A percentile compares a stretch with the other conserved stretches of the same genome.
Conservation (phyloP, 2,888 invertebrate genomes). For the Galerucella pusilla region DNA sequence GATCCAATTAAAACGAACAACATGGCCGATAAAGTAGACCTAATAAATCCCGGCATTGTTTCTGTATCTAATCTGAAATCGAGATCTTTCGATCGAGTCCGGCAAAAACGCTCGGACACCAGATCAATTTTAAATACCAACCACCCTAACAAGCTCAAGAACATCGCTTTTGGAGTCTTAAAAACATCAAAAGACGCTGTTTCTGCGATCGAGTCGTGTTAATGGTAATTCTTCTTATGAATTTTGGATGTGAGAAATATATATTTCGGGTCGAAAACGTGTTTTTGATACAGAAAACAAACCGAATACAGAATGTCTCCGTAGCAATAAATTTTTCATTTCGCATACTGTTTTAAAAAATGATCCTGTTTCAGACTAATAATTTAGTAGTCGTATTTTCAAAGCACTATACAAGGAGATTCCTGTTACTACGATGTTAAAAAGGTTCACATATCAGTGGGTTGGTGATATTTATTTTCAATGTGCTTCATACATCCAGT, state of each 20-base stretch:
- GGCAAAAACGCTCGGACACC: slow-evolving; percentile 59
- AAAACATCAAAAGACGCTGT: slow-evolving; percentile 47
- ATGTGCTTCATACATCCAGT: too few species aligned
- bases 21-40: slow-evolving; percentile 60
- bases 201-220: slow-evolving; percentile 49
- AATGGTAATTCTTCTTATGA: slow-evolving; percentile 52
- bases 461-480: background rate
- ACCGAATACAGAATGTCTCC: slow-evolving; percentile 14
- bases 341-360: slow-evolving; percentile 1
- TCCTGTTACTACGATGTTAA: too few species aligned
- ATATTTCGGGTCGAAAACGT: slow-evolving; percentile 29
- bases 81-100: slow-evolving; percentile 60
- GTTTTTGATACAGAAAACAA: slow-evolving; percentile 26
- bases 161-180: slow-evolving; percentile 41
- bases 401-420: background rate
- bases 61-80: slow-evolving; percentile 63
- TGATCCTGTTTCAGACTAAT: background rate
- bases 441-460: background rate
- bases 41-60: slow-evolving; percentile 65
- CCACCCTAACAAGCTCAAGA: slow-evolving; percentile 60
- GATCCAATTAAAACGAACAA: slow-evolving; percentile 49
- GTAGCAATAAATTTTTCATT: slow-evolving; percentile 21
- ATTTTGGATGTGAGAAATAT: slow-evolving; percentile 44
- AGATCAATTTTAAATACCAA: slow-evolving; percentile 62
- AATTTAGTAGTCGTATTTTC: background rate